Evolutionary conservation across 2,797 vertebrate genomes (phyloP), one percentile per base, ranked within the genome.

Genomic region (Tolypeutes matacus): DNA sequence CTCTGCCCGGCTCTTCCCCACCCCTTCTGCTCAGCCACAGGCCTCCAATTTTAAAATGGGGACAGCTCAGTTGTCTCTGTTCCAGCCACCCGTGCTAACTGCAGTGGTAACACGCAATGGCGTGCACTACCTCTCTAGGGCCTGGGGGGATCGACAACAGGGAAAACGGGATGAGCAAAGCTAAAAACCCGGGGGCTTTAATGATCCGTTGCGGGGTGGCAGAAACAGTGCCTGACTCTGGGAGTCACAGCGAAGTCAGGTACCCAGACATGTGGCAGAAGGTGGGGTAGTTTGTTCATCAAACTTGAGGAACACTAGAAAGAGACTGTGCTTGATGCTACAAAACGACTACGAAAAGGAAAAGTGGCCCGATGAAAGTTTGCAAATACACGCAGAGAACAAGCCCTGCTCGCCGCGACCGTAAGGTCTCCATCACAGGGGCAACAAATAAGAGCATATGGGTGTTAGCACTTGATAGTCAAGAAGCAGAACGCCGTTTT

Each of bases 321-420:
- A 85, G 72, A 92, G 92, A 75, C 62, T 20, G 49, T 2, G 13
- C 12, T 3, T 51, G 78, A 81, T 39, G 70, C 18, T n/a, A 13
- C 2, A 15, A 14, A n/a, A 51, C 4, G 23, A 67, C 23, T 12
- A 75, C 36, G 53, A 18, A 80, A 64, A 94, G 64, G 51, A 65
- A 2, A 10, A 20, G 62, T 0, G 46, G 76, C 2, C 0, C 5
- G 27, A 65, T 0, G 5, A 10, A 34, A 46, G 70, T 17, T 34
- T 60, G 76, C 42, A 60, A 17, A 15, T 0, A n/a, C 31, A 4
- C 31, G 23, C 21, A 14, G 73, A 87, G 60, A 49, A 82, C 62
- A 46, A 67, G 75, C 13, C 70, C 82, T 86, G 34, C 53, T 65
- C 49, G 20, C 80, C 31, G 0, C 10, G 20, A 78, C 34, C 5